Evolutionary conservation across 92 coral and sea anemone genomes (phyloP).

Genomic region (Epizoanthus stellaris): DNA sequence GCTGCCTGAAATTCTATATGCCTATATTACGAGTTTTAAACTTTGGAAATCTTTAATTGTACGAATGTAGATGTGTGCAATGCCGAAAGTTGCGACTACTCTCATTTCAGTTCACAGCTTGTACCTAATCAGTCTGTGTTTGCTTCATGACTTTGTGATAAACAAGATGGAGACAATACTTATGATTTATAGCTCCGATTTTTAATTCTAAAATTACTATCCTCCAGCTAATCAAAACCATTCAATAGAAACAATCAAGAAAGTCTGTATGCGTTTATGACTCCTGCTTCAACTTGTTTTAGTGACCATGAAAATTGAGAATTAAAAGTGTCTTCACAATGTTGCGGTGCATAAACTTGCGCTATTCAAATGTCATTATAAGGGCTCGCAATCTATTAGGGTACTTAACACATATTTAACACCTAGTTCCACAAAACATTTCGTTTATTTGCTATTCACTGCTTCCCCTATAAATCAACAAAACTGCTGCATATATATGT

Average conservation of each 20-base stretch:
- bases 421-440: constrained; percentile 2
- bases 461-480: background rate
- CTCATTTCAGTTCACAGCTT: too few species aligned
- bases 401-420: constrained; percentile 33
- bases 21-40: too few species aligned
- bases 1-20: too few species aligned
- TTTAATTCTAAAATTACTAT: background rate
- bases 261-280: background rate
- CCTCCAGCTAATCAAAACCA: background rate
- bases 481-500: too few species aligned
- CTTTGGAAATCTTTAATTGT: too few species aligned
- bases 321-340: background rate
- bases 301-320: background rate
- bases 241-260: background rate
- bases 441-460: background rate
- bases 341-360: background rate
- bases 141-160: background rate
- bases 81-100: too few species aligned
- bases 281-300: background rate
- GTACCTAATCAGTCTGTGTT: too few species aligned
- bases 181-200: too few species aligned
- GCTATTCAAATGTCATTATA: background rate
- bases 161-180: background rate
- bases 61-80: too few species aligned
- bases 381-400: background rate